These are phyloP conservation scores for Clitarchus hookeri DNA, from an alignment of 2,888 invertebrate species.

Conservation along the genomic window DNA sequence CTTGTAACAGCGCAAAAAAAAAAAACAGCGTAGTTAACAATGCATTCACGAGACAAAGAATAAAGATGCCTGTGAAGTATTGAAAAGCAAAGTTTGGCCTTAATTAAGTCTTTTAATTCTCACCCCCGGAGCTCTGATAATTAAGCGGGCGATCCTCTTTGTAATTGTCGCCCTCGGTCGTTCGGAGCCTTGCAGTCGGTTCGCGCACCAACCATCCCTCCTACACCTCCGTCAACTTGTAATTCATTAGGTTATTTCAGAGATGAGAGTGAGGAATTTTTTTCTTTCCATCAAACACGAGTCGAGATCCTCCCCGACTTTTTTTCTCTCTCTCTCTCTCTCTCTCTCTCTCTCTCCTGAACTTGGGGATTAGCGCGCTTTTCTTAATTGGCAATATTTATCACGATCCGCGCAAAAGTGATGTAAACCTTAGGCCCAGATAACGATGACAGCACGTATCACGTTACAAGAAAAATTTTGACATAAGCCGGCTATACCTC, in stretches of 20 bases:
- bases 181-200: not conserved
- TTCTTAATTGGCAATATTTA: conserved; percentile 7
- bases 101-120: conserved; percentile 14
- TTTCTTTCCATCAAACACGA: not conserved
- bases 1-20: too few species aligned
- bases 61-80: not conserved
- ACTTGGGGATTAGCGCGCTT: not conserved
- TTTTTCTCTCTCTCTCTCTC: too few species aligned
- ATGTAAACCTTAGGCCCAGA: not conserved
- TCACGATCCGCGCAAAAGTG: not conserved
- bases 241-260: conserved; percentile 8
- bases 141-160: conserved; percentile 6
- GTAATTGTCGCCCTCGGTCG: not conserved
- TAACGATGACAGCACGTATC: too few species aligned
- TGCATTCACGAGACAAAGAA: conserved; percentile 7
- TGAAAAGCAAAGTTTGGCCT: conserved; percentile 6
- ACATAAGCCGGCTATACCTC: too few species aligned
- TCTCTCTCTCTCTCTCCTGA: not conserved
- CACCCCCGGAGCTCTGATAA: not conserved
- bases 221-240: not conserved
- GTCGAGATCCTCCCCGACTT: not conserved
- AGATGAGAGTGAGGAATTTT: not conserved
- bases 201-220: not conserved
- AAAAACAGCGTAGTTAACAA: not conserved
- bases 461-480: too few species aligned